Evolutionary conservation across 2,888 invertebrate species (phyloP), one percentile per base, ranked within the genome.

Genomic region (Agrilus biguttatus): DNA sequence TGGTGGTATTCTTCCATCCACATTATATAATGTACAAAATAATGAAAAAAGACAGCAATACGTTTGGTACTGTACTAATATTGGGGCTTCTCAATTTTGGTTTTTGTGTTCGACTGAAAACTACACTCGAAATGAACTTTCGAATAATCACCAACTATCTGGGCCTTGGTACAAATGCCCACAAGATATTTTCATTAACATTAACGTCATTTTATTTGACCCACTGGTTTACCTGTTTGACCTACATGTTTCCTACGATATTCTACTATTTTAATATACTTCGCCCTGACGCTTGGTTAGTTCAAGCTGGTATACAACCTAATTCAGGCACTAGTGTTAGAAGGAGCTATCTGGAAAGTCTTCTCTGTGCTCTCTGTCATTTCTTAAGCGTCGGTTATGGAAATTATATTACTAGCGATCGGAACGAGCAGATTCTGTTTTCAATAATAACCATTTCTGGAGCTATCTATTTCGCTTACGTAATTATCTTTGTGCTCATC

Each of bases 401-500:
- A 19, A 39, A 42, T 35, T 51, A 50, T 14, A 14, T 44, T 2
- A 49, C 53, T 4, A 8, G 17, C 2, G 39, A 48, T 12, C 41
- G 48, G 1, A 23, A 44, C 12, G 56, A 58, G 39, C 49, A 53
- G 34, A 8, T 57, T 1, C 47, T 49, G 14, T 47, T 56, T 14
- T 44, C 51, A 12, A 2, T 56, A 10, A 46, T 55, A 8, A 45
- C 49, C 2, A 41, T 58, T n/a, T 37, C 46, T 6, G 62, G 62
- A 14, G 39, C 46, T 6, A 43, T 55, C 35, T 50, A 56, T n/a
- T 58, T 49, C 42, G 52, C 55, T 1, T 51, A 57, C 13, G 48
- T 55, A 21, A 45, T 60, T 3, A 65, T 61, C 3, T 54, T 60
- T 46, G 45, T 66, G 10, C 46, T 66, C 19, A 57, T 58, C 51